phyloP scores from a whole-genome alignment of 2,888 invertebrate genomes.

The Xiphydria camelus region DNA sequence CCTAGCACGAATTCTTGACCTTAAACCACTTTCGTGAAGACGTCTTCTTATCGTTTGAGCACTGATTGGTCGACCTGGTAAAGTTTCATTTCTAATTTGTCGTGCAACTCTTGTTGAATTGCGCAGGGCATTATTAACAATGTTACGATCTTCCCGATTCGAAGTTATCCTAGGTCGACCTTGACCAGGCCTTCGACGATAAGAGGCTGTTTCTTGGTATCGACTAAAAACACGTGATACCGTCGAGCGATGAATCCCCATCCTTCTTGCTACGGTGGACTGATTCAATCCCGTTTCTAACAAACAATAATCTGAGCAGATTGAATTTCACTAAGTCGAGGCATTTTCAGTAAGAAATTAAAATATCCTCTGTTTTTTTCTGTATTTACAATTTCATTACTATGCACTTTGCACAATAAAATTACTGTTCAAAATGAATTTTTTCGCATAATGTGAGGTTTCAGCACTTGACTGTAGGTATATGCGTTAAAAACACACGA shows the following conservation, averaged over 20 bases:
- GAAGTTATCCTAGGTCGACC: no score
- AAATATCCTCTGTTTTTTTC: no score
- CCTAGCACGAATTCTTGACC: conserved; percentile 10
- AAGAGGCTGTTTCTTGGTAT: conserved; percentile 4
- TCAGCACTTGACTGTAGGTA: no score
- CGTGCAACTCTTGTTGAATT: not conserved
- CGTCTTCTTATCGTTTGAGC: conserved; percentile 10
- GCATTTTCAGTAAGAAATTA: conserved; percentile 1
- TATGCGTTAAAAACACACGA: no score
- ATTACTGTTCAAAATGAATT: no score
- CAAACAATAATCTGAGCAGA: conserved; percentile 3
- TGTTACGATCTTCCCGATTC: no score
- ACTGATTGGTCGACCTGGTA: conserved; percentile 6
- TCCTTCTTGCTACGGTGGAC: not conserved
- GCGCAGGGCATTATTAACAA: no score
- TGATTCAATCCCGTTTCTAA: conserved; percentile 8
- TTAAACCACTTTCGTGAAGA: conserved; percentile 7
- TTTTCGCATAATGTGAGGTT: no score
- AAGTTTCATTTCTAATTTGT: conserved; percentile 1
- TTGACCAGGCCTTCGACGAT: no score
- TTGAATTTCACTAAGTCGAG: no score
- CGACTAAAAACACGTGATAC: conserved; percentile 6
- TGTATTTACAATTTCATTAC: conserved; percentile 1
- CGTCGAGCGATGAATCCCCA: conserved; percentile 5
- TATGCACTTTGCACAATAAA: not conserved